phyloP scores from a whole-genome alignment of 2,888 invertebrate genomes.

The Masnerella sp. region DNA sequence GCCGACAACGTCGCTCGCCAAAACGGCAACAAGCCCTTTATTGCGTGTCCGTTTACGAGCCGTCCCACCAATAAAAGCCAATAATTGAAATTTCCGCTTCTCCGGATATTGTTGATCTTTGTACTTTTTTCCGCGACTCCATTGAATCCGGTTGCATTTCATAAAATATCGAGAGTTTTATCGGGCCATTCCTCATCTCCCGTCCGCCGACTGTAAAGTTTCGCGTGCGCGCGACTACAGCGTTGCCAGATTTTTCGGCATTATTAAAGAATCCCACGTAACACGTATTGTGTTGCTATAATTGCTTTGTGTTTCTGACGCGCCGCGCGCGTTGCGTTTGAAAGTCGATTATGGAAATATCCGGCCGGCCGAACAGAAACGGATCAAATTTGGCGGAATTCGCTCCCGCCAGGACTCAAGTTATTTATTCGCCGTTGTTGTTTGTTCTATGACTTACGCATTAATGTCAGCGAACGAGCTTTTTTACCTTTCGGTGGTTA shows the following conservation, averaged over 20 bases:
- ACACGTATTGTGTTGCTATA: constrained; percentile 14
- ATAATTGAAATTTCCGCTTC: constrained; percentile 58
- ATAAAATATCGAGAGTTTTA: constrained; percentile 59
- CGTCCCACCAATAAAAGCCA: constrained; percentile 52
- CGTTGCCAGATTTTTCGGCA: constrained; percentile 37
- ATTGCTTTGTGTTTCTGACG: constrained; percentile 21
- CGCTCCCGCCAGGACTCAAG: too few species aligned
- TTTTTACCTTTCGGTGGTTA: too few species aligned
- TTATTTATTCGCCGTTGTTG: too few species aligned
- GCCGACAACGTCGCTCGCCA: constrained; percentile 27
- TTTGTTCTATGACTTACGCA: too few species aligned
- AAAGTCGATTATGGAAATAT: not conserved
- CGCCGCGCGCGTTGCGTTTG: not conserved
- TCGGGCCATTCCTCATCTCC: constrained; percentile 47
- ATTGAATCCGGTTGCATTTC: constrained; percentile 55
- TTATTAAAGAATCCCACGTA: constrained; percentile 23
- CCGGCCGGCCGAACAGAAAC: too few species aligned
- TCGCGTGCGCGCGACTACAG: constrained; percentile 32
- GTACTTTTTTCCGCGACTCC: constrained; percentile 52
- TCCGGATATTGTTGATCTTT: constrained; percentile 58
- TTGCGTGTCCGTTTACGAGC: constrained; percentile 55
- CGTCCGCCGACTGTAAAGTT: constrained; percentile 48
- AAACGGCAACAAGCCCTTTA: constrained; percentile 52
- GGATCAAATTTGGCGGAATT: too few species aligned
- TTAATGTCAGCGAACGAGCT: too few species aligned